phyloP scores from a whole-genome alignment of 1,140 invertebrate species.

The Riptortus pedestris region DNA sequence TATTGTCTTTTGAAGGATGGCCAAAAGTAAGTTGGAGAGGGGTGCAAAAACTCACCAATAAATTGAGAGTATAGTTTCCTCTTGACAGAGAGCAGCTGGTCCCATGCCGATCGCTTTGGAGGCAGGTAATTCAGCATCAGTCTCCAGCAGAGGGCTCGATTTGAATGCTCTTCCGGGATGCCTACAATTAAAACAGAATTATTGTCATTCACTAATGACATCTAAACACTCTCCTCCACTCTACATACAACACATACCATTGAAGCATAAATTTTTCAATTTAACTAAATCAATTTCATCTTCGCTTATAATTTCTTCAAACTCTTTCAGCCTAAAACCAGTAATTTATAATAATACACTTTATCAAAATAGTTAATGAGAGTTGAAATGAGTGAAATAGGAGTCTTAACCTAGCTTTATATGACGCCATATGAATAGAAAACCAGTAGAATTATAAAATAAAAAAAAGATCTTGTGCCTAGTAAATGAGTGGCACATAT shows the following conservation, averaged over 20 bases:
- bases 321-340: slow-evolving; percentile 57
- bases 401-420: not conserved
- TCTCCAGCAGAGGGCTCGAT: slow-evolving; percentile 69
- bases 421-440: slow-evolving; percentile 4
- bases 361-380: not conserved
- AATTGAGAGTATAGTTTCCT: slow-evolving; percentile 71
- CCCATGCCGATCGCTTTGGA: slow-evolving; percentile 50
- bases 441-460: not conserved
- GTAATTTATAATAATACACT: not conserved
- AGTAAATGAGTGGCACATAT: too few relatives aligned
- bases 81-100: slow-evolving; percentile 53
- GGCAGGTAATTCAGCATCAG: slow-evolving; percentile 74
- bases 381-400: not conserved
- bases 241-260: slow-evolving; percentile 46
- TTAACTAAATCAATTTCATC: slow-evolving; percentile 55
- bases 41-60: slow-evolving; percentile 61
- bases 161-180: slow-evolving; percentile 68
- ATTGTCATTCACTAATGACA: not conserved
- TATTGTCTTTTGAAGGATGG: too few relatives aligned
- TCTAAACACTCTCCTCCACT: not conserved
- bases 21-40: too few relatives aligned
- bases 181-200: slow-evolving; percentile 43
- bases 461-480: too few relatives aligned
- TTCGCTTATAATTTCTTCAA: slow-evolving; percentile 52
- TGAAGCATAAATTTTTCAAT: slow-evolving; percentile 59